phyloP scores from a whole-genome alignment of 2,888 invertebrate species.

The Cosmia pyralina region DNA sequence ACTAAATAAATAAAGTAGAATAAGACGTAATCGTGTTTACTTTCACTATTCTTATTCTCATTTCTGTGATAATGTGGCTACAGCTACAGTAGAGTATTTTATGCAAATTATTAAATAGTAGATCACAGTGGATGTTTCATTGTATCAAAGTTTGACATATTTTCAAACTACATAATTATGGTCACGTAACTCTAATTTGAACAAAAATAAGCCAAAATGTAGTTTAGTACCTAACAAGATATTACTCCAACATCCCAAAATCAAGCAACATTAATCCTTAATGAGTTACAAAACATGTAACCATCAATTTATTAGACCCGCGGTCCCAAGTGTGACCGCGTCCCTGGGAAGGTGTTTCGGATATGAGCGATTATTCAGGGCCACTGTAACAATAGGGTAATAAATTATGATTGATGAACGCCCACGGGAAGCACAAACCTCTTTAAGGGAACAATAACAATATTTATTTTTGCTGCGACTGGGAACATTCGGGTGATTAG shows the following conservation, averaged over 20 bases:
- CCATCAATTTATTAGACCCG: conserved; percentile 64
- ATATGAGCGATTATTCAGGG: conserved; percentile 88
- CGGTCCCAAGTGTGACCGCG: conserved; percentile 70
- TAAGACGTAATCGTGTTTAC: background rate
- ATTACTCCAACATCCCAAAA: background rate
- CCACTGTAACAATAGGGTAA: conserved; percentile 86
- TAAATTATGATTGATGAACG: conserved; percentile 89
- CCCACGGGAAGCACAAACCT: conserved; percentile 74
- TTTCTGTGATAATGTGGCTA: background rate
- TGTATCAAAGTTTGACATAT: background rate
- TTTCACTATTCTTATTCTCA: background rate
- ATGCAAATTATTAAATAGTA: background rate
- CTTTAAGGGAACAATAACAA: conserved; percentile 80
- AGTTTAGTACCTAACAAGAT: background rate
- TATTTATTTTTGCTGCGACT: conserved; percentile 70
- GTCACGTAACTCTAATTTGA: background rate
- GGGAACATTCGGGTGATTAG: conserved; percentile 47
- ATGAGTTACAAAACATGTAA: conserved; percentile 58
- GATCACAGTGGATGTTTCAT: too few species aligned
- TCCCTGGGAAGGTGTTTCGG: conserved; percentile 85
- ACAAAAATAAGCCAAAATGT: background rate
- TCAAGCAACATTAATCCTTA: conserved; percentile 50
- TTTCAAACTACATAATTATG: too few species aligned
- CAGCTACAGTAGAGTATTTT: background rate
- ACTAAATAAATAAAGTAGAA: too few species aligned